Base-by-base conservation (phyloP, 2,113 vertebrate species). In the Polyodon spathula region DNA sequence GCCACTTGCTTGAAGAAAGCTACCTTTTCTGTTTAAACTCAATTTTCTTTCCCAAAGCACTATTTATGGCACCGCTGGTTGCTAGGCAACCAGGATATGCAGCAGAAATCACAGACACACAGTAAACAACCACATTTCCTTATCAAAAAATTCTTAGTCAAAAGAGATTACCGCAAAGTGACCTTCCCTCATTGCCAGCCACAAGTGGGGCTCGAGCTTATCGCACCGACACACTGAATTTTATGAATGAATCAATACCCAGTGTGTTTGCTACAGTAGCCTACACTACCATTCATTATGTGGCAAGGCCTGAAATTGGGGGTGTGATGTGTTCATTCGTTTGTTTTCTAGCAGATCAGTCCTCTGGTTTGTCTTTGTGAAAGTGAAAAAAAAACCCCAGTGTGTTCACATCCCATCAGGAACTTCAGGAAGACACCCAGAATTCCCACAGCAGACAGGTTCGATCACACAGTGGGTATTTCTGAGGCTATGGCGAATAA, bases 71-170 rank as follows among this genome's bases (percentile, higher is more conserved):
- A 56, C 59, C 76, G 75, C 67, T 69, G 75, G 83, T 85, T 81
- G 75, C 83, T 79, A 81, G 43, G 83, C 69, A 79, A 84, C 80
- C 37, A 40, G 16, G 43, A 63, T 37, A 37, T 58, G 17, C 75
- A 72, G 69, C 73, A 66, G 67, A 77, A 74, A 63, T 62, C 64
- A 63, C 63, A 64, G 66, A 71, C 38, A 15, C 73, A 60, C 62
- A 60, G 67, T 27, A 27, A 27, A 27, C 27, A 27, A 27, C 27
- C 27, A 27, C 27, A 27, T 27, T 27, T 27, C 27, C 27, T 27
- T 27, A 27, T 27, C 27, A 27, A 27, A 27, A 27, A 3, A 27
- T 27, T 27, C 27, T 3, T 27, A 3, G 27, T 27, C 27, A 27
- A 27, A 27, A 27, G 27, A 27, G 27, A 27, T 27, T 27, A 27